phyloP scores from a whole-genome alignment of 2,888 invertebrate genomes.

The Mystacides longicornis region DNA sequence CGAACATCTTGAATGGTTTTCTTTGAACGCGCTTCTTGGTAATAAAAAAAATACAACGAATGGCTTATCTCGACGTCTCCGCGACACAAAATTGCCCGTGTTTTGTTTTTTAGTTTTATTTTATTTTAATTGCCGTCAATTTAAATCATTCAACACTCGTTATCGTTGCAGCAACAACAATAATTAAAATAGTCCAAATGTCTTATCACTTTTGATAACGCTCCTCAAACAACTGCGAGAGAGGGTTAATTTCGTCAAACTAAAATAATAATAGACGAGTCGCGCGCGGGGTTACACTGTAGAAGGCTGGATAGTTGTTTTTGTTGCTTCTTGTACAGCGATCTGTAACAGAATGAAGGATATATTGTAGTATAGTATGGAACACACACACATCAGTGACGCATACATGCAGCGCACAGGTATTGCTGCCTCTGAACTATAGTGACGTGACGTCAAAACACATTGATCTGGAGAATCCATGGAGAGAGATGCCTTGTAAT shows the following conservation, averaged over 20 bases:
- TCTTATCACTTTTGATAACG: background rate
- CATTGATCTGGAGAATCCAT: no score
- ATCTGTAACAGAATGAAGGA: slow-evolving; percentile 26
- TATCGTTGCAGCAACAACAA: no score
- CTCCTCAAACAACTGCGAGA: background rate
- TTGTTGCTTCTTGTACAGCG: slow-evolving; percentile 21
- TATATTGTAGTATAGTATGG: slow-evolving; percentile 15
- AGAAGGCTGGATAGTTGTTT: slow-evolving; percentile 2
- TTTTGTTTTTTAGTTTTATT: no score
- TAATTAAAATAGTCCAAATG: slow-evolving; percentile 10
- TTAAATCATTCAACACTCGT: no score
- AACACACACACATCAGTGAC: slow-evolving; percentile 12
- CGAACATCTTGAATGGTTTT: slow-evolving; percentile 70
- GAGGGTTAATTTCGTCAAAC: no score
- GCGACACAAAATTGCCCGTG: slow-evolving; percentile 21
- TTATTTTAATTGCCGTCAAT: no score
- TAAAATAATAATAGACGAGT: background rate
- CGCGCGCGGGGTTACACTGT: slow-evolving; percentile 1
- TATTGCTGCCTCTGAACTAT: background rate
- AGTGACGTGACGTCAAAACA: no score
- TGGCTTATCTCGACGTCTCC: slow-evolving; percentile 29
- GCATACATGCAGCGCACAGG: background rate
- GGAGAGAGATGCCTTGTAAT: no score
- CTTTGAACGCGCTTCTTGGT: slow-evolving; percentile 44
- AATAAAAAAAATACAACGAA: background rate